Evolutionary conservation across 2,113 vertebrate species (phyloP).

Genomic region (Ammospiza caudacuta): DNA sequence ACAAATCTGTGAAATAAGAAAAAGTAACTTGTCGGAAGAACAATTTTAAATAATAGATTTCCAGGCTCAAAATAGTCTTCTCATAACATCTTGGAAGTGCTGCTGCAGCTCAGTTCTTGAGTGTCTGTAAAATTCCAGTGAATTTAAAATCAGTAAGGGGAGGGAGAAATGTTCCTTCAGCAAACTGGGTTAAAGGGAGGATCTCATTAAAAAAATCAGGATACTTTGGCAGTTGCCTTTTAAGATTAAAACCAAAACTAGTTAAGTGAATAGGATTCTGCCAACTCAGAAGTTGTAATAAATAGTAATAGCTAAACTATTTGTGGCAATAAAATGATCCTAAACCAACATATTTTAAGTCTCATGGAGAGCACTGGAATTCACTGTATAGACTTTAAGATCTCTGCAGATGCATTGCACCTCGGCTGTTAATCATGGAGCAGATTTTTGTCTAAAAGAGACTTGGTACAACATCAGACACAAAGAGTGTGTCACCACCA

Average conservation of each 20-base stretch:
- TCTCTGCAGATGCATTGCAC: not conserved
- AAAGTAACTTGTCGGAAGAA: not conserved
- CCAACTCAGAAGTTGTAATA: not conserved
- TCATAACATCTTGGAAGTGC: not conserved
- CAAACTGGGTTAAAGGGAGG: not conserved
- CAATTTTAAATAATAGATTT: not conserved
- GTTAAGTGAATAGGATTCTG: not conserved
- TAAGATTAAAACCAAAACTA: not conserved
- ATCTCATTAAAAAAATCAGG: not conserved
- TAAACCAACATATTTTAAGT: not conserved
- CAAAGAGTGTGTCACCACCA: not conserved
- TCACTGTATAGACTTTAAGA: not conserved
- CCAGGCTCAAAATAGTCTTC: not conserved
- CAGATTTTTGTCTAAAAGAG: not conserved
- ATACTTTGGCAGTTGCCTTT: not conserved
- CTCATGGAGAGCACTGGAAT: not conserved
- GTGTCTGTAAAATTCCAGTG: not conserved
- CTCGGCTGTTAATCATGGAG: not conserved
- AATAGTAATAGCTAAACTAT: not conserved
- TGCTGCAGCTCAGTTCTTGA: not conserved
- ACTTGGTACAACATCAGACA: not conserved
- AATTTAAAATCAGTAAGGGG: not conserved
- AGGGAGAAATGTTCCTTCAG: not conserved
- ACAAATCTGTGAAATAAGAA: not conserved
- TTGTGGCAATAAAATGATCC: not conserved